Conservation (phyloP, 2,113 vertebrate species). For the Ascaphus truei region DNA sequence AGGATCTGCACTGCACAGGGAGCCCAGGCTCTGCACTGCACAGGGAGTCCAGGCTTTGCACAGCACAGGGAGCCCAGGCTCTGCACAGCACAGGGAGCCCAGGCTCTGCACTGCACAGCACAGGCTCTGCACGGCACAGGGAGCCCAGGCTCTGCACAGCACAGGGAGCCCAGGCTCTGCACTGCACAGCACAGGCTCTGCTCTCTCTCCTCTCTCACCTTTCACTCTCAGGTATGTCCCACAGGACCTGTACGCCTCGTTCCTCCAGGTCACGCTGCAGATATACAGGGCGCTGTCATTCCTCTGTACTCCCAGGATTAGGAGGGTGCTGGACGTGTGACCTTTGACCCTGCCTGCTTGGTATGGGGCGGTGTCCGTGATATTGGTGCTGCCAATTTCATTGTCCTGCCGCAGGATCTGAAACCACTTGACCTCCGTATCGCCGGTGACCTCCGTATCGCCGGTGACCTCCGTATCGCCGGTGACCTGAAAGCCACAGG, state of each 20-base stretch:
- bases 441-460: accelerated
- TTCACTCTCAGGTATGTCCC: conserved; percentile 55
- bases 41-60: too few species aligned
- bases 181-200: too few species aligned
- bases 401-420: background rate
- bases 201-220: too few species aligned
- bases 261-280: background rate
- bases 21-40: too few species aligned
- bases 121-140: too few species aligned
- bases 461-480: accelerated
- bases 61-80: too few species aligned
- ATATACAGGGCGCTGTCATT: conserved; percentile 41
- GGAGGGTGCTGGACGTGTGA: accelerated
- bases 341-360: accelerated
- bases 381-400: accelerated
- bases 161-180: too few species aligned
- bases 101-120: too few species aligned
- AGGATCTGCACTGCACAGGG: too few species aligned
- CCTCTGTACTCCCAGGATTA: background rate
- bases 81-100: too few species aligned
- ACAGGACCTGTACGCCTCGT: background rate
- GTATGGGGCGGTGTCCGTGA: accelerated
- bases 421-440: conserved; percentile 28
- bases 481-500: conserved; percentile 2
- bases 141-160: too few species aligned